Base-by-base conservation (phyloP, 2,888 invertebrate species). In the Acrobasis repandana region DNA sequence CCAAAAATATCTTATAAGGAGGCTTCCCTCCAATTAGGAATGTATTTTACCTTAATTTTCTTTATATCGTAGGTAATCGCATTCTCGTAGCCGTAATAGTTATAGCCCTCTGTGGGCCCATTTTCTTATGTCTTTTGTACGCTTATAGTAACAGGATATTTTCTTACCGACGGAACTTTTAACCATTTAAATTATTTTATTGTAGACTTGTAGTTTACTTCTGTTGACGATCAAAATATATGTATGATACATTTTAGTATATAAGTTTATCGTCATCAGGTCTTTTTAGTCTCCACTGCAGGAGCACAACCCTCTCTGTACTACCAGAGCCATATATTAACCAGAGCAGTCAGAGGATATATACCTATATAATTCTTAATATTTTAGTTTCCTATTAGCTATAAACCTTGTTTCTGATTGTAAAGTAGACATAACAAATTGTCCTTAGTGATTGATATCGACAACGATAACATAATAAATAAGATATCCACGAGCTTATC, bases 1-100 rank as follows among this genome's bases (percentile, higher is more conserved):
- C 33, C 15, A 34, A 34, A 51, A 34, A 51, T 51, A 51, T 51
- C 34, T 51, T 10, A 51, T 34, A 14, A 34, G 34, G 34, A 47
- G 6, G 10, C 14, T 28, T 8, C 10, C 43, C 14, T 43, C 28
- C 50, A 50, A 50, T 50, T 50, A 50, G 50, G 28, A 28, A 28
- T 28, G 14, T 16, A 18, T 9, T 38, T 9, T 54, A 9, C 18
- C 34, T 36, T 38, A 16, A 38, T 20, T 54, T 14, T 20, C 50
- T 28, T 28, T 28, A n/a, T 50, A 28, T 43, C 43, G 43, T 43
- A 10, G 14, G 38, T 38, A 10, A 10, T 43, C 43, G 43, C n/a
- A 43, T 43, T 43, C 43, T n/a, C n/a, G 43, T 43, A 43, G 43
- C 28, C 2, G 28, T 14, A 43, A 43, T 43, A 43, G 43, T 43